These are phyloP conservation scores for Dipodomys stephensi DNA, from an alignment of 2,113 vertebrate genomes.

Conservation along the genomic window DNA sequence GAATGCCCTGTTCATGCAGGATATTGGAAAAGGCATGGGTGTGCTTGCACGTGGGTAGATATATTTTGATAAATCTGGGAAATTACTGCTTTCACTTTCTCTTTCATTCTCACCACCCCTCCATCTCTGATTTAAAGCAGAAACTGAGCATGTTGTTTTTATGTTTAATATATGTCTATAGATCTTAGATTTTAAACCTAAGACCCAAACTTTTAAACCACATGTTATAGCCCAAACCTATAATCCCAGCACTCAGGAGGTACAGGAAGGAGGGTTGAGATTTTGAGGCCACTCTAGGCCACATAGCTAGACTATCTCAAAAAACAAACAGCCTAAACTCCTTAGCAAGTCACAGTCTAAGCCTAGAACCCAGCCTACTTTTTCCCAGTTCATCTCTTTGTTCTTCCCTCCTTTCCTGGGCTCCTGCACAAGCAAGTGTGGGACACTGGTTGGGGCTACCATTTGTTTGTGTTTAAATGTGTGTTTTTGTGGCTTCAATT, in stretches of 20 bases:
- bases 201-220: neutral
- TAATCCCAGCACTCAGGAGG: no score
- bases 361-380: neutral
- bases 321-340: neutral
- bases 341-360: neutral
- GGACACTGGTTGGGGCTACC: neutral
- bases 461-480: no score
- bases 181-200: neutral
- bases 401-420: neutral
- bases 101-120: neutral
- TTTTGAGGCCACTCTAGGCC: neutral
- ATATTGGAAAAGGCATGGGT: neutral
- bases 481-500: constrained; percentile 25
- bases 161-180: constrained; percentile 1
- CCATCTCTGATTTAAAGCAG: neutral
- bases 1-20: neutral
- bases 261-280: no score
- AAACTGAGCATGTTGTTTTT: constrained; percentile 38
- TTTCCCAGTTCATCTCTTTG: neutral
- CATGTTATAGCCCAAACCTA: no score
- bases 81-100: neutral
- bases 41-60: neutral
- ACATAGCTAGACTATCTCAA: neutral
- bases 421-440: neutral
- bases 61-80: neutral